Percentiles rank a stretch among this genome's conserved stretches.
Evolutionary conservation across 2,888 invertebrate genomes (phyloP).

Genomic region (Gastrophysa polygoni): DNA sequence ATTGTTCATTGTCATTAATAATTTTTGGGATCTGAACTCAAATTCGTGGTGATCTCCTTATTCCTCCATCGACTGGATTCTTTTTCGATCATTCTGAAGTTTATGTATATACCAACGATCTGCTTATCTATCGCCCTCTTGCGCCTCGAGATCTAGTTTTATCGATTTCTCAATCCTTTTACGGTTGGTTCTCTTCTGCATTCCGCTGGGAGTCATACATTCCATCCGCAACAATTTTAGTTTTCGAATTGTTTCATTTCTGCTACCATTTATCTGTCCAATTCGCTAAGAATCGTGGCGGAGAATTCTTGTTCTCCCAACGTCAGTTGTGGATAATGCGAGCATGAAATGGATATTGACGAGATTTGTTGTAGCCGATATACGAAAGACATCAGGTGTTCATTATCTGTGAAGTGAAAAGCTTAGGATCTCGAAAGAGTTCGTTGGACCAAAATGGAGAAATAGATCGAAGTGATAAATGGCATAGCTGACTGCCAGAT

Average conservation of each 20-base stretch:
- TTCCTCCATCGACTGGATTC: too few species aligned
- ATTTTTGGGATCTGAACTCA: too few species aligned
- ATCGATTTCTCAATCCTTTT: neutral
- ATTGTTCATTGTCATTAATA: too few species aligned
- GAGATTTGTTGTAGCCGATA: too few species aligned
- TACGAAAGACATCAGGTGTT: too few species aligned
- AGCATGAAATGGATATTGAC: too few species aligned
- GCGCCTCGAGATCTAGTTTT: neutral
- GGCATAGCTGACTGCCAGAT: too few species aligned
- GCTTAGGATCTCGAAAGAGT: too few species aligned
- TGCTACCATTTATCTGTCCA: constrained; percentile 12
- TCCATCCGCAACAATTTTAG: constrained; percentile 24
- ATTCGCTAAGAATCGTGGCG: neutral
- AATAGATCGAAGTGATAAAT: too few species aligned
- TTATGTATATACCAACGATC: neutral
- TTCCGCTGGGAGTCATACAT: constrained; percentile 20
- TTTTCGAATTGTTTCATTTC: constrained; percentile 16
- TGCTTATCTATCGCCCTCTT: neutral
- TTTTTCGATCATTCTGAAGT: neutral
- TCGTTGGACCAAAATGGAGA: too few species aligned
- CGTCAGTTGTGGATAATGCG: neutral
- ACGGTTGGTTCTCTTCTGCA: neutral
- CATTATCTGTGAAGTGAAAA: too few species aligned
- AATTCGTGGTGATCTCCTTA: too few species aligned
- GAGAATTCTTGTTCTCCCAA: neutral